Evolutionary conservation across 2,113 vertebrate species (phyloP), one percentile per base, ranked within the genome.

Genomic region (Microtus montanus): DNA sequence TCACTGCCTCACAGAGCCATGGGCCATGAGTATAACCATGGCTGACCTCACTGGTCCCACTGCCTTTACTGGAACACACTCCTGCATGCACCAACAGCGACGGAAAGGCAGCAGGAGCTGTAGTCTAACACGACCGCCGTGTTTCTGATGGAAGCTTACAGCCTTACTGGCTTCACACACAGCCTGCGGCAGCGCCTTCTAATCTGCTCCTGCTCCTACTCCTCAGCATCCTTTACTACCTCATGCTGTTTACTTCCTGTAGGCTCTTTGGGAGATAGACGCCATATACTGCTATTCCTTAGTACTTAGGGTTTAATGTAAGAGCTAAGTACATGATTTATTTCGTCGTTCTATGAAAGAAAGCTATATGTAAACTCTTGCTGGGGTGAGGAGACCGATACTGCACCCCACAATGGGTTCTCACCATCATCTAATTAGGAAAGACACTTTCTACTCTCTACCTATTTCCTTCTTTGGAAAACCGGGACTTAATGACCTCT

Each of bases 261-360:
- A 95, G 44, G 58, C 8, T 84, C 8, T 83, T 92, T 54, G 78
- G 38, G 88, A 30, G 22, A 61, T 0, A 12, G 6, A 33, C 54
- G 82, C 58, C 20, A 80, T 44, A 68, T 47, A 78, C 12, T 87
- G 24, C 49, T 88, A 92, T 54, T 38, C 26, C 41, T 38, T 3
- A 44, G 47, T 28, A 87, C 3, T 24, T 54, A 35, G 35, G 26
- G 84, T 15, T 86, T 84, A 49, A 8, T n/a, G 64, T 87, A 87
- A 84, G 58, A 84, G 11, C 8, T 93, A 44, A 94, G n/a, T 73
- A 88, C 73, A 68, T 86, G 33, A 88, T 78, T 68, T 44, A 89
- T 94, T 83, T 89, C 33, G 80, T 92, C 30, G 78, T 49, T 88
- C 24, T 24, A 77, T 83, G 74, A 44, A 92, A 79, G 75, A 88